Conservation (phyloP, 2,113 vertebrate genomes). For the Xyrauchen texanus region DNA sequence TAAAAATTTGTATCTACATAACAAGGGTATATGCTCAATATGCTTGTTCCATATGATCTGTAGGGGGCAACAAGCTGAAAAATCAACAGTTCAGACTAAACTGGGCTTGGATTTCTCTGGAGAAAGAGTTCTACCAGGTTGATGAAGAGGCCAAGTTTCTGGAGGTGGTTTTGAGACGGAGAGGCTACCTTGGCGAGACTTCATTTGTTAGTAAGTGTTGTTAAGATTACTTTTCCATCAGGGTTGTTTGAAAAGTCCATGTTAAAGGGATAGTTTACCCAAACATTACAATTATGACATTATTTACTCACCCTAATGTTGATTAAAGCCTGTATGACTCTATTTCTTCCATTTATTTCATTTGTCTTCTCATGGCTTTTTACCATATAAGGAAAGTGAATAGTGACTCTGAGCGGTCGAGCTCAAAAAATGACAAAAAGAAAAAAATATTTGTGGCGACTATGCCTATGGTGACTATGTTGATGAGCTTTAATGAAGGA, state of each 20-base stretch:
- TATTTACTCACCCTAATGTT: too few species aligned
- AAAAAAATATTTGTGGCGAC: too few species aligned
- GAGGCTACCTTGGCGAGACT: constrained; percentile 93
- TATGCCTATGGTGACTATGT: too few species aligned
- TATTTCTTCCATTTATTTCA: too few species aligned
- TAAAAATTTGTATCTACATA: not conserved
- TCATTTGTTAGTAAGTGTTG: constrained; percentile 91
- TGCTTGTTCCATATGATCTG: constrained; percentile 50
- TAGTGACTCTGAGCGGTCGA: too few species aligned
- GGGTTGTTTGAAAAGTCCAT: not conserved
- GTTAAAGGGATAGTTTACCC: too few species aligned
- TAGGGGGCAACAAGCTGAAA: constrained; percentile 89
- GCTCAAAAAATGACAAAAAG: too few species aligned
- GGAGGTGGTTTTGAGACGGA: constrained; percentile 85
- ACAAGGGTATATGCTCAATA: not conserved
- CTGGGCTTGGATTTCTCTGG: constrained; percentile 96
- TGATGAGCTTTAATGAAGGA: too few species aligned
- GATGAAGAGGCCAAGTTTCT: constrained; percentile 89
- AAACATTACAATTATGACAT: too few species aligned
- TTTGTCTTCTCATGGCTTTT: too few species aligned
- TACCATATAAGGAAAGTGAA: too few species aligned
- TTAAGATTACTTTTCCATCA: not conserved
- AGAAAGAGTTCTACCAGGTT: constrained; percentile 86
- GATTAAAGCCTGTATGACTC: too few species aligned
- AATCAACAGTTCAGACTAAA: constrained; percentile 89